A percentile compares a stretch with the other conserved stretches of the same genome.
Conservation (phyloP, 2,113 vertebrate genomes). For the Prolemur simus region DNA sequence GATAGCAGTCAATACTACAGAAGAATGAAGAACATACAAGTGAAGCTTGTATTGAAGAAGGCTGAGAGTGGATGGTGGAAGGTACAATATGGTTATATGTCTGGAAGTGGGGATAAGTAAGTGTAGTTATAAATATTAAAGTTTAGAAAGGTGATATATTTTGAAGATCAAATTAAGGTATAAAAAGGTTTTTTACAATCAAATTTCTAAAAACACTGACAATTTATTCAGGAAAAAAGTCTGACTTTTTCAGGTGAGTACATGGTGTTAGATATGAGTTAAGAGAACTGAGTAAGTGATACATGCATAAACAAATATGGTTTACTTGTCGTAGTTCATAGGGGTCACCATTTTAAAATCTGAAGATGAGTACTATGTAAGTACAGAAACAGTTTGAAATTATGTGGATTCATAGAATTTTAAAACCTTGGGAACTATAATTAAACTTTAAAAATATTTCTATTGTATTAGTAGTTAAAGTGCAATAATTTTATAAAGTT, state of each 20-base stretch:
- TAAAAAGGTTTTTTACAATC: not conserved
- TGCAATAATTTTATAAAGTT: not conserved
- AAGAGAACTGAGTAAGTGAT: not conserved
- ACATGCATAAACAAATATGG: not conserved
- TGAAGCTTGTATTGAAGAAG: not conserved
- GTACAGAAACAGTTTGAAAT: not conserved
- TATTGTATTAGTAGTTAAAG: not conserved
- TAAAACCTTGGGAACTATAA: not conserved
- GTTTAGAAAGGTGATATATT: not conserved
- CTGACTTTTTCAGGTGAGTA: not conserved
- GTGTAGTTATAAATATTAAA: not conserved
- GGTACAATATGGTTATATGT: not conserved
- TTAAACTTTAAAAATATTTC: not conserved
- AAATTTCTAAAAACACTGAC: not conserved
- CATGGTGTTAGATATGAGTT: not conserved
- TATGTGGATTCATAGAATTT: not conserved
- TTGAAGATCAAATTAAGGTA: conserved; percentile 1
- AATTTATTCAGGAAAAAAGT: not conserved
- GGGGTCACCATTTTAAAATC: not conserved
- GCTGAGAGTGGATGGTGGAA: not conserved
- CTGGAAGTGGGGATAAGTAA: not conserved
- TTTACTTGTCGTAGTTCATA: not conserved
- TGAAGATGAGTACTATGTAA: not conserved
- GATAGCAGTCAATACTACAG: not conserved
- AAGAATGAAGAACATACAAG: not conserved